A percentile compares a stretch with the other conserved stretches of the same genome.
Evolutionary conservation across 2,888 invertebrate genomes (phyloP).

Genomic region (Neria commutata): DNA sequence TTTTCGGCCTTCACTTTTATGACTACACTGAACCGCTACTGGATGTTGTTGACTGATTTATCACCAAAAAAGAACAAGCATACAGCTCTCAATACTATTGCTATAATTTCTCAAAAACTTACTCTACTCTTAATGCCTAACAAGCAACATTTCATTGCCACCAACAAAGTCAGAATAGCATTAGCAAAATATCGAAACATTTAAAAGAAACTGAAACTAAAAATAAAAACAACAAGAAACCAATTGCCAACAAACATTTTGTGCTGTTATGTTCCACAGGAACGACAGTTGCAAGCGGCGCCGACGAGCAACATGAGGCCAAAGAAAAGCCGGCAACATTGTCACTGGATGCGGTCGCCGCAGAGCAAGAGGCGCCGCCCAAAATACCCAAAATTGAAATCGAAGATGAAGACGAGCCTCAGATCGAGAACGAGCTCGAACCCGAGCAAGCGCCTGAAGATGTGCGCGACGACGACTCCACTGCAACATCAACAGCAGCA

Average conservation of each 20-base stretch:
- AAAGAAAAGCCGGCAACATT: not conserved
- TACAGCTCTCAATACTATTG: not conserved
- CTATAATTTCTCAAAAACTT: not conserved
- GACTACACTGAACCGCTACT: too few species aligned
- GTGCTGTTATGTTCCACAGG: constrained; percentile 8
- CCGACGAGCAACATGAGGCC: not conserved
- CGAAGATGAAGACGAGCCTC: constrained; percentile 32
- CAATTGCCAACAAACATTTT: constrained; percentile 27
- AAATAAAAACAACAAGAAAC: constrained; percentile 62
- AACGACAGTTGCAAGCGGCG: constrained; percentile 29
- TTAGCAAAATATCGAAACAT: constrained; percentile 27
- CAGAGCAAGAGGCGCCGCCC: constrained; percentile 16
- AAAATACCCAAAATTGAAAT: constrained; percentile 42
- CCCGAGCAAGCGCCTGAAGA: constrained; percentile 12
- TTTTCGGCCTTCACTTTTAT: constrained; percentile 52
- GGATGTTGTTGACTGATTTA: constrained; percentile 24
- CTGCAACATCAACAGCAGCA: not conserved
- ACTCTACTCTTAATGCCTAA: constrained; percentile 19
- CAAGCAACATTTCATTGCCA: constrained; percentile 20
- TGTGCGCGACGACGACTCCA: constrained; percentile 1
- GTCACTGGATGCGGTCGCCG: too few species aligned
- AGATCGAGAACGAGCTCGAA: constrained; percentile 19
- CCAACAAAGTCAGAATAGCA: constrained; percentile 20
- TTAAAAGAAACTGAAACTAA: constrained; percentile 37
- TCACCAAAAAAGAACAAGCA: constrained; percentile 17